These are phyloP conservation scores for Drosophila ambigua DNA, from an alignment of 1,140 invertebrate species.

Conservation along the genomic window DNA sequence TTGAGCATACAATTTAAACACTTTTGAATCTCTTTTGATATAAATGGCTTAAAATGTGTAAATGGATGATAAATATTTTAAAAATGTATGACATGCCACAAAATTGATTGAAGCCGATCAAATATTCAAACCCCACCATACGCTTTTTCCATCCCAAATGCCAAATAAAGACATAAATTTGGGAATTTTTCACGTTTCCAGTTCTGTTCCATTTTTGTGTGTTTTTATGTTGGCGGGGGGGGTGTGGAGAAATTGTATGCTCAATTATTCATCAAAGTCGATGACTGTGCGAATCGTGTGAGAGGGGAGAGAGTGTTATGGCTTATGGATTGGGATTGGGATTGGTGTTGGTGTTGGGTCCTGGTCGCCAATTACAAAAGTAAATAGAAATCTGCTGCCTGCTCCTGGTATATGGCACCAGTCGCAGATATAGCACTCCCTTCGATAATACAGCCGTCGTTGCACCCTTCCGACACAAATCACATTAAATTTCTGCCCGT, in stretches of 20 bases:
- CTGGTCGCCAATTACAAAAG: slow-evolving; percentile 72
- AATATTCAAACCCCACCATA: background rate
- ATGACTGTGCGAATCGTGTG: slow-evolving; percentile 53
- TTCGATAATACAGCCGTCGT: slow-evolving; percentile 46
- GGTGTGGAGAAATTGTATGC: slow-evolving; percentile 39
- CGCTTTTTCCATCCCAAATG: background rate
- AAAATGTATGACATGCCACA: background rate
- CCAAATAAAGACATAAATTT: slow-evolving; percentile 10
- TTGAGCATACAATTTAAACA: no score
- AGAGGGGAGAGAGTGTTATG: slow-evolving; percentile 22
- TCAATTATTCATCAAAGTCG: slow-evolving; percentile 76
- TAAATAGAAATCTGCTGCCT: slow-evolving; percentile 63
- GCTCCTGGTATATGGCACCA: slow-evolving; percentile 13
- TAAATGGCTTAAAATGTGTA: no score
- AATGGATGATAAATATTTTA: no score
- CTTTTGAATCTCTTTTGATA: no score
- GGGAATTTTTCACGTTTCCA: background rate
- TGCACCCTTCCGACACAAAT: slow-evolving; percentile 75
- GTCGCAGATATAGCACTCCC: background rate
- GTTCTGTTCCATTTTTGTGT: slow-evolving; percentile 32
- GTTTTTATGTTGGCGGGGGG: slow-evolving; percentile 30
- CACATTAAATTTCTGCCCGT: slow-evolving; percentile 76
- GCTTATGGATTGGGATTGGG: slow-evolving; percentile 38
- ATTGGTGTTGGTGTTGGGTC: slow-evolving; percentile 37
- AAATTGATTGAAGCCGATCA: slow-evolving; percentile 6